Base-by-base conservation (phyloP, 2,113 vertebrate genomes). In the Donacobius atricapilla region DNA sequence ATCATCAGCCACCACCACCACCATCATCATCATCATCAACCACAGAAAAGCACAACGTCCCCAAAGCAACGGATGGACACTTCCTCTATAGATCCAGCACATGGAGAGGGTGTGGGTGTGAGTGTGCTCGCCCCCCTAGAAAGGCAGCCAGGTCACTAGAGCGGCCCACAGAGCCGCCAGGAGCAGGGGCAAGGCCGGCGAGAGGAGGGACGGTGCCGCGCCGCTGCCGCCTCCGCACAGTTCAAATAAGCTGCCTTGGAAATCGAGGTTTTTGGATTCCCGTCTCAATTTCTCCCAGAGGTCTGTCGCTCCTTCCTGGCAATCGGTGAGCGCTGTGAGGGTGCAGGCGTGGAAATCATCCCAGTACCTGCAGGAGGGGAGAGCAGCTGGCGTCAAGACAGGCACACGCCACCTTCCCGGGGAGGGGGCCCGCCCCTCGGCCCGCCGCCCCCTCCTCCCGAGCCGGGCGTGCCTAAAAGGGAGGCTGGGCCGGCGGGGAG, bases 211-310 rank as follows among this genome's bases (percentile, higher is more conserved):
- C 51, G 96, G 94, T 21, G 98, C 97, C 64, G 99, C 98, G 54
- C 98, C 98, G 94, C 98, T 99, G 94, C 98, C 97, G 57, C 98
- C 97, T 86, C 98, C 98, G 95, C 99, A 99, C 94, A 99, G 99
- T 98, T 99, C 99, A 98, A 99, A 99, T 98, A 99, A 98, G 98
- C 99, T 99, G 98, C 99, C 99, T 94, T 98, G 98, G 97, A 99
- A 99, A 96, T 99, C 98, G 98, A 99, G 98, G 97, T 98, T 99
- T 98, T 99, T 99, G 93, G 99, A 99, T 91, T 99, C 98, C 98
- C 98, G 98, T 97, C 99, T 99, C 97, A 99, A 98, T 97, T 99
- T 99, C 97, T 99, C 99, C 99, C 99, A 99, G 90, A 99, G 98
- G 95, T 99, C 99, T 95, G 98, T 98, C 82, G 99, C 99, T 96